Evolutionary conservation across 2,797 vertebrate species (phyloP).

Genomic region (Microchirus variegatus): DNA sequence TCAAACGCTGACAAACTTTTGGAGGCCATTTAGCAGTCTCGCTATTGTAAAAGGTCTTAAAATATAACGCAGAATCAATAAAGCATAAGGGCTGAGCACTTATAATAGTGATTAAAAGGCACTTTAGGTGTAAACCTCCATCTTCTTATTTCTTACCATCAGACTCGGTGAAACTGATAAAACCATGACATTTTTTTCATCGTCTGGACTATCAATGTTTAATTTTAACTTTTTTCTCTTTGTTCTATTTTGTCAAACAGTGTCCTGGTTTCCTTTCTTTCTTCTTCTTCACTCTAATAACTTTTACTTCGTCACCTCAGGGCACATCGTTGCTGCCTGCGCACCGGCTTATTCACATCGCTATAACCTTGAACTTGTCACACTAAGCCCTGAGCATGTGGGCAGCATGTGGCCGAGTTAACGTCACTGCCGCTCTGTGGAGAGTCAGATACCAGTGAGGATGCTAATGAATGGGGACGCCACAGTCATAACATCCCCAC

Average conservation of each 20-base stretch:
- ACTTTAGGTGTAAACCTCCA: not conserved
- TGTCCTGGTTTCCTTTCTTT: conserved; percentile 13
- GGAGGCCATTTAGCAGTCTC: conserved; percentile 12
- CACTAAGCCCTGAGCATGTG: conserved; percentile 50
- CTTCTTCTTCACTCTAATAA: conserved; percentile 20
- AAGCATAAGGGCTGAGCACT: not conserved
- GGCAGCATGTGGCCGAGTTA: conserved; percentile 47
- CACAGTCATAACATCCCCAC: conserved; percentile 61
- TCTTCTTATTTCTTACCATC: not conserved
- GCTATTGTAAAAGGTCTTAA: not conserved
- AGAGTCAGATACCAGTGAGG: conserved; percentile 29
- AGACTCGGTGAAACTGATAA: not conserved
- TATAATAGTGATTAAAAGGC: not conserved
- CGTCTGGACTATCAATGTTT: not conserved
- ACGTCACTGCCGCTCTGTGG: conserved; percentile 27
- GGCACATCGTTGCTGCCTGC: conserved; percentile 26
- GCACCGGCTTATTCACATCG: conserved; percentile 43
- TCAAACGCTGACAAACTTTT: conserved; percentile 22
- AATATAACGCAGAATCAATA: conserved; percentile 22
- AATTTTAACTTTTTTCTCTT: conserved; percentile 1
- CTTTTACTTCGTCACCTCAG: conserved; percentile 29
- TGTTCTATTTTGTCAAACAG: no score
- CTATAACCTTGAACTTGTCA: conserved; percentile 60
- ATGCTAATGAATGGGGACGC: conserved; percentile 28
- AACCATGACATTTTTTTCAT: not conserved